A percentile compares a stretch with the other conserved stretches of the same genome.
Evolutionary conservation across 2,888 invertebrate species (phyloP).

Genomic region (Ormyrus labotus): DNA sequence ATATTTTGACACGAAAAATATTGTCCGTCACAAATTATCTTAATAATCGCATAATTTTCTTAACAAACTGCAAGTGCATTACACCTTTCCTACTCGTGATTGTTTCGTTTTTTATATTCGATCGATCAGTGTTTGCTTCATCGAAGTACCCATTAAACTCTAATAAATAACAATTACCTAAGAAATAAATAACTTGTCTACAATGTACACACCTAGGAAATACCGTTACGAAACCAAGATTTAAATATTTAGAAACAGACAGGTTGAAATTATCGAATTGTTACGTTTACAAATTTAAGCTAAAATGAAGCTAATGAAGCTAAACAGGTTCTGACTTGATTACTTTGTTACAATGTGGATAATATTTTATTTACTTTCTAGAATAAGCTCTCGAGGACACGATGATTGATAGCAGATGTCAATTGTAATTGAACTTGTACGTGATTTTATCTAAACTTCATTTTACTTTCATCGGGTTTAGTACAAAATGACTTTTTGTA

Average conservation of each 20-base stretch:
- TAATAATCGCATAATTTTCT: constrained; percentile 21
- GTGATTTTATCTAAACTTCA: not conserved
- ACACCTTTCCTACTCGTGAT: constrained; percentile 14
- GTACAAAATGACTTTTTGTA: not conserved
- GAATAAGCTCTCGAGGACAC: not conserved
- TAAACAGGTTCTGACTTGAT: not conserved
- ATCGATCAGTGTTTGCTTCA: constrained; percentile 23
- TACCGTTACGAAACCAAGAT: not conserved
- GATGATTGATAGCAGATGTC: not conserved
- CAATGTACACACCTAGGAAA: not conserved
- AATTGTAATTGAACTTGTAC: not conserved
- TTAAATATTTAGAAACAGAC: constrained; percentile 3
- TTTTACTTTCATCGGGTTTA: constrained; percentile 33
- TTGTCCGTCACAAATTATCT: constrained; percentile 53
- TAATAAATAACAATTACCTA: constrained; percentile 2
- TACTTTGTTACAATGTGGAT: not conserved
- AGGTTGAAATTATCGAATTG: not conserved
- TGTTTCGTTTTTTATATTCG: constrained; percentile 10
- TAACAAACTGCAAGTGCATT: constrained; percentile 38
- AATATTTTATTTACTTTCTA: not conserved
- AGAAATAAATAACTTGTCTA: not conserved
- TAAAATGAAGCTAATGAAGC: not conserved
- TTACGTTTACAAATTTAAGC: no score
- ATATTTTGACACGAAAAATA: constrained; percentile 52
- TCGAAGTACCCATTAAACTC: constrained; percentile 3